Conservation (phyloP, 2,888 invertebrate genomes). For the Isoperla grammatica region DNA sequence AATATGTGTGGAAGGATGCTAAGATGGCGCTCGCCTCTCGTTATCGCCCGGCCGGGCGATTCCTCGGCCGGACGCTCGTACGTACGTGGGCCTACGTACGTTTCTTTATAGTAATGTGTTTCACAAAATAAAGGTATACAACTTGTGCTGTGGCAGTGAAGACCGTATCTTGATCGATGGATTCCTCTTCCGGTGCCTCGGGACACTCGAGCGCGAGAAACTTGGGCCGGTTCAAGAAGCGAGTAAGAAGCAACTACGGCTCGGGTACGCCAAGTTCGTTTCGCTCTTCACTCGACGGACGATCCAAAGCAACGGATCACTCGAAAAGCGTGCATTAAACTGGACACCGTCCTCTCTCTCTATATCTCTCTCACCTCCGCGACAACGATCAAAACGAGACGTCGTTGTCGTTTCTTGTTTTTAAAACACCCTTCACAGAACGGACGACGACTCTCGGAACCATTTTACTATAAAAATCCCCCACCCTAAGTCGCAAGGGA, state of each 20-base stretch:
- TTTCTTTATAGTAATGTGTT: slow-evolving; percentile 10
- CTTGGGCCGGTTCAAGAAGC: too few species aligned
- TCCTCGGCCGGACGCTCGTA: too few species aligned
- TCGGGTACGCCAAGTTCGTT: neutral
- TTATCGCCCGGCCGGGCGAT: too few species aligned
- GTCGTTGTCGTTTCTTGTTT: slow-evolving; percentile 9
- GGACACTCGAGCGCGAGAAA: too few species aligned
- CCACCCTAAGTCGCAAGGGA: neutral
- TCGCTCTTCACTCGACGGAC: slow-evolving; percentile 3
- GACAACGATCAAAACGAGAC: slow-evolving; percentile 3
- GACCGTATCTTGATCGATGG: slow-evolving; percentile 32
- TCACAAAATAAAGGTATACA: slow-evolving; percentile 28
- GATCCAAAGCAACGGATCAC: slow-evolving; percentile 11
- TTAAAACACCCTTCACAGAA: slow-evolving; percentile 4
- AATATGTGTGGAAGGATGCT: slow-evolving; percentile 29
- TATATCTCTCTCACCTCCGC: neutral
- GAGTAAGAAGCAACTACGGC: neutral
- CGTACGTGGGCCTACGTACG: slow-evolving; percentile 2
- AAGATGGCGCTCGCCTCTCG: slow-evolving; percentile 8
- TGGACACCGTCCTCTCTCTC: neutral
- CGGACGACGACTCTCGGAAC: neutral
- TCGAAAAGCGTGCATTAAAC: slow-evolving; percentile 10
- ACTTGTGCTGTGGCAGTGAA: slow-evolving; percentile 39
- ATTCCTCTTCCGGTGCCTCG: slow-evolving; percentile 19
- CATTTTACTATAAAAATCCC: slow-evolving; percentile 5